Conservation (phyloP, 2,113 vertebrate species). For the Dryoscopus gambensis region DNA sequence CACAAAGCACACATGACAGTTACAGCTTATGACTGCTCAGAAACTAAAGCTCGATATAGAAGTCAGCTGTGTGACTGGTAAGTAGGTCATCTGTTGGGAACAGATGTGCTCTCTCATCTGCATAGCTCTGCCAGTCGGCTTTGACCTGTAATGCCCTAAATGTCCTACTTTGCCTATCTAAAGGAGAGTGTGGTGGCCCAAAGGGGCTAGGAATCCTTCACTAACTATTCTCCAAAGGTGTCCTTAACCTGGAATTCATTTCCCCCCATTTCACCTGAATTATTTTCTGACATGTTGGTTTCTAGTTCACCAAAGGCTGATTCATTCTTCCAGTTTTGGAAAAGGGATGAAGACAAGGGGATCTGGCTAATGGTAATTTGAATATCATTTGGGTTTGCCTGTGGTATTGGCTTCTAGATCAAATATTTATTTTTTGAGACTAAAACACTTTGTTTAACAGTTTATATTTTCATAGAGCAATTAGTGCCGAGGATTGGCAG, state of each 20-base stretch:
- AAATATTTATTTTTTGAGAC: not conserved
- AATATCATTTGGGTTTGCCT: not conserved
- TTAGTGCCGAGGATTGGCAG: not conserved
- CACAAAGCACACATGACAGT: not conserved
- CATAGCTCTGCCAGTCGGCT: not conserved
- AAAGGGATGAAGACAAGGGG: not conserved
- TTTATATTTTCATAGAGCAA: not conserved
- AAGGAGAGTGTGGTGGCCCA: not conserved
- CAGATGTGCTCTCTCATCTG: conserved; percentile 21
- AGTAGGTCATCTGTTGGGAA: conserved; percentile 1
- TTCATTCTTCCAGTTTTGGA: not conserved
- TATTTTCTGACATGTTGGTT: not conserved
- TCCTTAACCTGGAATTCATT: not conserved
- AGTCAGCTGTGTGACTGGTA: not conserved
- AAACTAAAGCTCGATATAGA: not conserved
- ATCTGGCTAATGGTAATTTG: not conserved
- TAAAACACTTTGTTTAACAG: not conserved
- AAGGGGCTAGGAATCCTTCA: not conserved
- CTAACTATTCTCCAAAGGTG: not conserved
- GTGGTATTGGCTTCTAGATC: not conserved
- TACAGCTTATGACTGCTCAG: not conserved
- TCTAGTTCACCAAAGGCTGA: not conserved
- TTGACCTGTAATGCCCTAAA: not conserved
- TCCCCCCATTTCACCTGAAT: not conserved
- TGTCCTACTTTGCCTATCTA: not conserved